These are phyloP conservation scores for Chaetops frenatus DNA, from an alignment of 2,113 vertebrate genomes.

Conservation along the genomic window DNA sequence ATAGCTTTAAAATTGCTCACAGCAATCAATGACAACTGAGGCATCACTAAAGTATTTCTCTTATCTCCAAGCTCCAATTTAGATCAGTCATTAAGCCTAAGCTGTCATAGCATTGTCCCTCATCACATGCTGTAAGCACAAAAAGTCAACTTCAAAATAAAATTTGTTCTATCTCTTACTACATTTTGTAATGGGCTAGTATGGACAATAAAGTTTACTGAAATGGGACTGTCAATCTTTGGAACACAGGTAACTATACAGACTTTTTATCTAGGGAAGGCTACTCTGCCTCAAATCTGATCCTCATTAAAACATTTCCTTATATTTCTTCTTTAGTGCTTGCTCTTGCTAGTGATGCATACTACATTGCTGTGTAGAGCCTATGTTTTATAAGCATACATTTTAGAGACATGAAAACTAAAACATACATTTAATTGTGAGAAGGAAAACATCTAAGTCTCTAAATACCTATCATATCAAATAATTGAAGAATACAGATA, in stretches of 20 bases:
- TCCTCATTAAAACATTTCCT: not conserved
- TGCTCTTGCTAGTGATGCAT: not conserved
- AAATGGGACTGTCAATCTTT: conserved; percentile 70
- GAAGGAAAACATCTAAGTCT: not conserved
- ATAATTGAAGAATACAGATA: not conserved
- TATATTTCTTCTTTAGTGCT: not conserved
- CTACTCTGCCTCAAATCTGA: conserved; percentile 33
- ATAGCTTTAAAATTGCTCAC: conserved; percentile 80
- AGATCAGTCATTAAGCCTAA: conserved; percentile 81
- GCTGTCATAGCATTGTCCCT: conserved; percentile 73
- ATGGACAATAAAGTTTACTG: conserved; percentile 67
- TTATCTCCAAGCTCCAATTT: conserved; percentile 82
- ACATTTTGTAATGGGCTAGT: conserved; percentile 61
- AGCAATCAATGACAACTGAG: conserved; percentile 82
- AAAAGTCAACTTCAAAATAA: conserved; percentile 75
- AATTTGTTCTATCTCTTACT: conserved; percentile 71
- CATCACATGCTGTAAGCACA: conserved; percentile 70
- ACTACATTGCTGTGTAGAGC: not conserved
- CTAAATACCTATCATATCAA: not conserved
- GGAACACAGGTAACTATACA: conserved; percentile 21
- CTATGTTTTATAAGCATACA: not conserved
- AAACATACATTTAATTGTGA: not conserved
- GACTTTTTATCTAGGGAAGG: conserved; percentile 34
- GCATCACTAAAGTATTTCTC: conserved; percentile 83
- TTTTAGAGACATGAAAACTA: not conserved